These are phyloP conservation scores for Ochropleura plecta DNA, from an alignment of 2,888 invertebrate genomes.

Conservation along the genomic window DNA sequence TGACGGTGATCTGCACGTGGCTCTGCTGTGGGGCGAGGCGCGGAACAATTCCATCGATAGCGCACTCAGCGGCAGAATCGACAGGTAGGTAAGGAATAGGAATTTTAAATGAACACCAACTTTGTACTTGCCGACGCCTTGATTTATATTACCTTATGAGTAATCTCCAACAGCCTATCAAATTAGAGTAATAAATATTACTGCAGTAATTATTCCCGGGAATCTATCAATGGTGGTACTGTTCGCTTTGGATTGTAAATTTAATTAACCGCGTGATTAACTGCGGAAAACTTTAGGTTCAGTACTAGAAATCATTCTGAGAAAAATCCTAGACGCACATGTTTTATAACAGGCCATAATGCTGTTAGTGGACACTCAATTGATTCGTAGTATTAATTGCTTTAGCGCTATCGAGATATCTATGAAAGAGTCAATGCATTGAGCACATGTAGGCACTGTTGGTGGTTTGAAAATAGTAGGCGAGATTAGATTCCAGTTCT, in stretches of 20 bases:
- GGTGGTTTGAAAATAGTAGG: slow-evolving; percentile 25
- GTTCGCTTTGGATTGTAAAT: slow-evolving; percentile 80
- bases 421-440: slow-evolving; percentile 43
- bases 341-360: slow-evolving; percentile 63
- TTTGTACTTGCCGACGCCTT: slow-evolving; percentile 47
- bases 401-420: slow-evolving; percentile 59
- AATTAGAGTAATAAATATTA: slow-evolving; percentile 63
- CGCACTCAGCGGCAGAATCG: slow-evolving; percentile 93
- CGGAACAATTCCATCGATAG: slow-evolving; percentile 92
- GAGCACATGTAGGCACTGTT: slow-evolving; percentile 8
- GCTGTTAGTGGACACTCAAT: slow-evolving; percentile 68
- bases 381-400: slow-evolving; percentile 69
- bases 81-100: slow-evolving; percentile 87
- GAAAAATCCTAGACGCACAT: slow-evolving; percentile 71
- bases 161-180: slow-evolving; percentile 60
- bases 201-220: slow-evolving; percentile 65
- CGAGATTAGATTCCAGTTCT: slow-evolving; percentile 52
- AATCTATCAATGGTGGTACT: slow-evolving; percentile 70
- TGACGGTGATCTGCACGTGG: slow-evolving; percentile 95
- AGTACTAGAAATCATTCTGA: slow-evolving; percentile 72
- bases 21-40: slow-evolving; percentile 93
- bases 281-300: slow-evolving; percentile 81
- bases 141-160: slow-evolving; percentile 45
- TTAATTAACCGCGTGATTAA: slow-evolving; percentile 85
- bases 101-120: slow-evolving; percentile 65